Base-by-base conservation (phyloP, 2,888 invertebrate genomes). In the Agriotes lineatus region DNA sequence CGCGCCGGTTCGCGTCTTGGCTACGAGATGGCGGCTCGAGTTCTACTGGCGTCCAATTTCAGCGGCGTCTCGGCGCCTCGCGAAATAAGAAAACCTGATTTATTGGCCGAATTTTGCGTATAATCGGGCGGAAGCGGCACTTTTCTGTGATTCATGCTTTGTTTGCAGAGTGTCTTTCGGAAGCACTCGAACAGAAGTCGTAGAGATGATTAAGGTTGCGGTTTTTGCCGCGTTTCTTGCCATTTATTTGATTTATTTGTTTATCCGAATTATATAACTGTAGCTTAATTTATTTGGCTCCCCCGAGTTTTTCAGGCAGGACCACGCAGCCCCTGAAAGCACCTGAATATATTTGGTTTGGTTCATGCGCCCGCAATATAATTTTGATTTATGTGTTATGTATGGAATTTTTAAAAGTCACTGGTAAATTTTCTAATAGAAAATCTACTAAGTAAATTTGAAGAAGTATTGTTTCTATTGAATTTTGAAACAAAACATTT, bases 71-170 rank as follows among this genome's bases (percentile, higher is more conserved):
- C 70, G 79, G 74, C 79, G 78, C 76, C 78, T 64, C 60, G 25
- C 72, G 74, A 79, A 78, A 74, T 79, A 80, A 80, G 80, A 80
- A 80, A 78, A 74, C 60, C 52, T 78, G 75, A 80, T 81, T 80
- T 81, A 79, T 76, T 69, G 50, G 54, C 16, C 57, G 70, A 74
- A 74, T 75, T 76, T 75, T 76, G 71, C 30, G 18, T 62, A 68
- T 50, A 59, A 58, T 59, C 58, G 37, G 20, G 20, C 61, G 45
- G 48, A 67, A 62, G 48, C 50, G 48, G 10, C 45, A 57, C 14
- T 62, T 62, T 62, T 67, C 33, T 10, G 45, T 63, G 56, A 67
- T 67, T 57, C 35, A 62, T 62, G 67, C 45, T 45, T 62, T 57
- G 57, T 67, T 67, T 67, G 54, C 25, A 50, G 19, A 58, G 42